Conservation (phyloP, 2,113 vertebrate genomes). For the Acrocephalus arundinaceus region DNA sequence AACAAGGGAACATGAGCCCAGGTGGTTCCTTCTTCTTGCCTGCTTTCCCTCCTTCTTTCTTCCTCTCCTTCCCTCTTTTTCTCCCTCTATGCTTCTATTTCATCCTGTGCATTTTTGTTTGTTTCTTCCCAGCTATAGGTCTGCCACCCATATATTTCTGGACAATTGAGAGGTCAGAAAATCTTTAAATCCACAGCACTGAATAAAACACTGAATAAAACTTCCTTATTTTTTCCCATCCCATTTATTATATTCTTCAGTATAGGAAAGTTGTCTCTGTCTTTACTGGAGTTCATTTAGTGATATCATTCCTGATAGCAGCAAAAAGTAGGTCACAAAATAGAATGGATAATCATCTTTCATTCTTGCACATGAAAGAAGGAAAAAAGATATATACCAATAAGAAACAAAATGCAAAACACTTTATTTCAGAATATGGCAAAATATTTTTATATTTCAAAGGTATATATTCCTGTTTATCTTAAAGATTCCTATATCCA, state of each 20-base stretch:
- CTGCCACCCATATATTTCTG: background rate
- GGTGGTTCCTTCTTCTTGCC: background rate
- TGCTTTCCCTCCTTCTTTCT: background rate
- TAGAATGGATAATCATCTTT: background rate
- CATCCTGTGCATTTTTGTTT: background rate
- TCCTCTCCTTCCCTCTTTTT: background rate
- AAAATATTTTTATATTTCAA: background rate
- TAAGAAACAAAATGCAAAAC: background rate
- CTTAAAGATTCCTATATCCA: background rate
- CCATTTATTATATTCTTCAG: background rate
- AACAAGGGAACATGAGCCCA: background rate
- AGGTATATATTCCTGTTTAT: background rate
- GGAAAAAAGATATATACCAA: background rate
- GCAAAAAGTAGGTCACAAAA: background rate
- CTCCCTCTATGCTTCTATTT: background rate
- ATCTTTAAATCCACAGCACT: background rate
- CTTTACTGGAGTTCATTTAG: background rate
- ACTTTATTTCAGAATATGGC: background rate
- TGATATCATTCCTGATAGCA: background rate
- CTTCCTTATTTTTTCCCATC: background rate
- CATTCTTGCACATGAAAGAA: background rate
- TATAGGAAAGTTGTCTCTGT: conserved; percentile 6
- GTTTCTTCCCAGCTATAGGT: background rate
- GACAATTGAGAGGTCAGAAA: background rate
- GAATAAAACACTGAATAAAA: background rate